Conservation (phyloP, 2,113 vertebrate species). For the Etheostoma cragini region DNA sequence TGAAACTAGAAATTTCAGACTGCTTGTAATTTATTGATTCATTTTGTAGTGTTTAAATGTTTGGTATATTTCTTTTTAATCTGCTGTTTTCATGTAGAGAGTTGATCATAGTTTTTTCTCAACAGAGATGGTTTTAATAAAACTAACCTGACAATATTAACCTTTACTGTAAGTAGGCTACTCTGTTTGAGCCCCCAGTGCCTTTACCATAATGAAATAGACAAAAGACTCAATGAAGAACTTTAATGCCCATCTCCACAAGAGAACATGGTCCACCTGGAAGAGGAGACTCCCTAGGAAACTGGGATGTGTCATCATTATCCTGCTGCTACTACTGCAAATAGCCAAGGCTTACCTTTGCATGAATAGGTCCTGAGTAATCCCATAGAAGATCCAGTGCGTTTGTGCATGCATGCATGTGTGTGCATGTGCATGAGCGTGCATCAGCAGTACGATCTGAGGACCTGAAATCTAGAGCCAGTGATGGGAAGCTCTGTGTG, state of each 20-base stretch:
- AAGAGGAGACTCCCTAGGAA: constrained; percentile 39
- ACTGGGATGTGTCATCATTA: constrained; percentile 65
- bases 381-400: constrained; percentile 68
- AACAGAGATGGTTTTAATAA: background rate
- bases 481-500: background rate
- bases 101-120: background rate
- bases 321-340: constrained; percentile 70
- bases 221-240: background rate
- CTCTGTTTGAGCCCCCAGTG: background rate
- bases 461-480: constrained; percentile 56
- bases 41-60: background rate
- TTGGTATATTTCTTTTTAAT: too few relatives aligned
- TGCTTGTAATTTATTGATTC: background rate
- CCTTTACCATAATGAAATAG: background rate
- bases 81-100: background rate
- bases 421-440: constrained; percentile 33
- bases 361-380: constrained; percentile 74
- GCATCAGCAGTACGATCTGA: constrained; percentile 52
- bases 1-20: background rate
- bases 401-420: constrained; percentile 32
- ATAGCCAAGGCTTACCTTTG: constrained; percentile 79
- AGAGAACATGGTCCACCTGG: constrained; percentile 15
- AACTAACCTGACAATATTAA: background rate
- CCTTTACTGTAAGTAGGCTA: background rate
- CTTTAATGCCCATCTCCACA: background rate